Conservation (phyloP, 2,888 invertebrate species). For the Altica lythri region DNA sequence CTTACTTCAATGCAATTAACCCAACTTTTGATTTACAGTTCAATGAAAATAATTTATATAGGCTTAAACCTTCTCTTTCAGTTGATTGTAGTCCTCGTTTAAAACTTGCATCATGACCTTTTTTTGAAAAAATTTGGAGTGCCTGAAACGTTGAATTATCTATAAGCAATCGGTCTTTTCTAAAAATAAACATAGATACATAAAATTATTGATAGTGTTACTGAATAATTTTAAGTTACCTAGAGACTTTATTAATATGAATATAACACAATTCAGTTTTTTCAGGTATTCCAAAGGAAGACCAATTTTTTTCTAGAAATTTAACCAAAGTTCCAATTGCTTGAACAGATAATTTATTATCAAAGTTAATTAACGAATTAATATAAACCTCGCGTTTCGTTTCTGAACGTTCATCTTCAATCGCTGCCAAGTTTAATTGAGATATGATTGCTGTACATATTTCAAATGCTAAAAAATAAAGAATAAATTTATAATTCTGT, state of each 20-base stretch:
- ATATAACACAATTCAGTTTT: constrained; percentile 62
- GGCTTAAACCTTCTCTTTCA: constrained; percentile 72
- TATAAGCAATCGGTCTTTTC: constrained; percentile 70
- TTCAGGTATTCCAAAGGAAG: constrained; percentile 43
- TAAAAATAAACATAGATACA: constrained; percentile 46
- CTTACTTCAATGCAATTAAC: constrained; percentile 65
- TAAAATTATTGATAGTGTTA: constrained; percentile 14
- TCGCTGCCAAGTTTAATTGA: constrained; percentile 53
- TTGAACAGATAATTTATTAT: constrained; percentile 66
- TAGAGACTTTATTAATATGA: constrained; percentile 63
- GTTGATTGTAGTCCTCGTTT: constrained; percentile 66
- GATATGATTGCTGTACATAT: constrained; percentile 45
- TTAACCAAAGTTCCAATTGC: constrained; percentile 74
- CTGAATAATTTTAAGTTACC: constrained; percentile 57
- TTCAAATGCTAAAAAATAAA: constrained; percentile 43
- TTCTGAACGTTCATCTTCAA: constrained; percentile 57
- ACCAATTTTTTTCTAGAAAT: constrained; percentile 71
- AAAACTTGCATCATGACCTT: constrained; percentile 75
- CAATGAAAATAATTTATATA: constrained; percentile 67
- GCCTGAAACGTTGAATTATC: constrained; percentile 75
- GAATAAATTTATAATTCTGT: not conserved
- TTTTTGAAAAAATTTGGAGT: constrained; percentile 75
- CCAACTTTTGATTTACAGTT: constrained; percentile 76
- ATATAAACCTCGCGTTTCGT: constrained; percentile 65
- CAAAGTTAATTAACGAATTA: constrained; percentile 67